Evolutionary conservation across 1,140 invertebrate species (phyloP), one percentile per base, ranked within the genome.

Genomic region (Drosophila pallidifrons): DNA sequence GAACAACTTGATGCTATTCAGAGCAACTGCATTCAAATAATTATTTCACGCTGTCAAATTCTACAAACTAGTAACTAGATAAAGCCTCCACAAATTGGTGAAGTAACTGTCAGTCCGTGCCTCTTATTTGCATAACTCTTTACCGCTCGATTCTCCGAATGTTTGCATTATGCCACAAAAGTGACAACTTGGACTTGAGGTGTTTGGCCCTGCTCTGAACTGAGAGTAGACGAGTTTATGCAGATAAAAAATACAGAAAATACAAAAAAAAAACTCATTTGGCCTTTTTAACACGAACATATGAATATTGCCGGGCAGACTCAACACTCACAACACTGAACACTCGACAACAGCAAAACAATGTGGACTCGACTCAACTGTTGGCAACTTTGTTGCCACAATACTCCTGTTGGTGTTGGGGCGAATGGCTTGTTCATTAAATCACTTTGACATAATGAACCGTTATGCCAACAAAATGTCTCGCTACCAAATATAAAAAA

Each of bases 371-470:
- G 3, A 25, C 20, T 25, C 1, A 38, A 25, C 35, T 20, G 13
- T 20, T 20, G 60, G 38, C 47, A 28, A 46, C 52, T 51, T 7
- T 11, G 20, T 51, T 61, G 45, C 25, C 35, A 67, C 60, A 67
- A 54, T 59, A 72, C 63, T 70, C 38, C 66, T 70, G 13, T 30
- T 49, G 38, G 16, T 61, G 30, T 49, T 65, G 54, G 28, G 64
- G 54, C 47, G 64, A 57, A 11, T 38, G 38, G 38, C 54, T 64
- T 61, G 59, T 72, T 82, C 79, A 73, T 88, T 75, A 75, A 88
- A 76, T 81, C 77, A 85, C 67, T 79, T 89, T 89, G 78, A 86
- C 85, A 90, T 75, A 81, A 90, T 86, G 85, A 86, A 81, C 86
- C 85, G 85, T 89, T 89, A 90, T 89, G 77, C 70, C 74, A 80